Conservation (phyloP, 2,888 invertebrate species). For the Glaucopsyche alexis region DNA sequence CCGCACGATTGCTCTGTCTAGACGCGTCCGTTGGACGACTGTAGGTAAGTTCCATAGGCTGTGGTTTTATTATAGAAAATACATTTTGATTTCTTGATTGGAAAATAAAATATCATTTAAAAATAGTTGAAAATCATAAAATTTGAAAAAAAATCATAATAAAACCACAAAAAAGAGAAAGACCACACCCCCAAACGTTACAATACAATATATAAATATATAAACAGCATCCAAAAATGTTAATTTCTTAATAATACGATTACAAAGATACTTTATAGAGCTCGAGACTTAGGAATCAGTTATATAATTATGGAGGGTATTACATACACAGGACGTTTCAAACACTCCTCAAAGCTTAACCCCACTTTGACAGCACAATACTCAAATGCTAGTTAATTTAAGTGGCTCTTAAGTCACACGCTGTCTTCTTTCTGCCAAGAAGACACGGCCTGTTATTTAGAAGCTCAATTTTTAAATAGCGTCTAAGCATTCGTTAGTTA, state of each 20-base stretch:
- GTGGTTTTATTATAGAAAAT: neutral
- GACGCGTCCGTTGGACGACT: too few relatives aligned
- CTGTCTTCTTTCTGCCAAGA: neutral
- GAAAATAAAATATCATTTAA: neutral
- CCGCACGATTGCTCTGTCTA: too few relatives aligned
- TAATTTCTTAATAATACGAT: constrained; percentile 19
- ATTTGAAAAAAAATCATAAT: neutral
- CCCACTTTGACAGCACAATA: neutral
- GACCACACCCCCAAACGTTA: constrained; percentile 9
- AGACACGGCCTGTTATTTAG: too few relatives aligned
- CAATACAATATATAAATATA: constrained; percentile 18
- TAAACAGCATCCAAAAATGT: constrained; percentile 27
- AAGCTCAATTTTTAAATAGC: too few relatives aligned
- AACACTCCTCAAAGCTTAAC: too few relatives aligned
- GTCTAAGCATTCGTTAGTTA: too few relatives aligned
- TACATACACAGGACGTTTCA: neutral
- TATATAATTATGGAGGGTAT: neutral
- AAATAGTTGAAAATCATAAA: neutral
- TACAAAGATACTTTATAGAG: constrained; percentile 1
- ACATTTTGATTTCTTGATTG: neutral
- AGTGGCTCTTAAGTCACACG: neutral
- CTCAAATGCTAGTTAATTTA: neutral
- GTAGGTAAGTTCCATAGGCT: too few relatives aligned
- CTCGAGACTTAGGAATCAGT: neutral
- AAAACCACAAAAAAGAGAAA: neutral